A percentile compares a stretch with the other conserved stretches of the same genome.
phyloP scores from a whole-genome alignment of 2,113 vertebrate species.

The Mixornis gularis region DNA sequence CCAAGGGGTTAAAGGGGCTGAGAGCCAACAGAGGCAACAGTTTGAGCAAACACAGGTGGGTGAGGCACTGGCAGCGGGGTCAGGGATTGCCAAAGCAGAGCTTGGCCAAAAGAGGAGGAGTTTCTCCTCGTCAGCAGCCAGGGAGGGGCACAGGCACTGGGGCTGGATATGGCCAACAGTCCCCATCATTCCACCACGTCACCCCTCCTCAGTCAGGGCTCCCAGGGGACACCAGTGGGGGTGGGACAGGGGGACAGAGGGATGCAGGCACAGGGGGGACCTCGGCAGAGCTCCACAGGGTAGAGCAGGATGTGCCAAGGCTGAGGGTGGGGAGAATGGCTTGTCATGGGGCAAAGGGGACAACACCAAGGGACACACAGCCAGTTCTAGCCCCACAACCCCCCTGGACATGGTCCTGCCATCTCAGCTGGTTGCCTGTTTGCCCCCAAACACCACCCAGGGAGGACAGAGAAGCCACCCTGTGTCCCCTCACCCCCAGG shows the following conservation, averaged over 20 bases:
- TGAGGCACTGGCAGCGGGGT: not conserved
- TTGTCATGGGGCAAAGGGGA: fast-evolving
- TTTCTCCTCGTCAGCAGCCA: not conserved
- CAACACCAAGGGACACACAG: fast-evolving
- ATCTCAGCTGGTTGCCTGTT: not conserved
- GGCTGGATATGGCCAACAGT: fast-evolving
- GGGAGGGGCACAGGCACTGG: not conserved
- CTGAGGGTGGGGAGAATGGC: fast-evolving
- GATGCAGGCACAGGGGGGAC: not conserved
- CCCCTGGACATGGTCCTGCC: not conserved
- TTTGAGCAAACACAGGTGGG: not conserved
- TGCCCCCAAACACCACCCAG: not conserved
- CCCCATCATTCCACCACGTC: fast-evolving
- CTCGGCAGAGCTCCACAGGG: not conserved
- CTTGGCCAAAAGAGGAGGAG: not conserved
- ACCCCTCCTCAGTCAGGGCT: not conserved
- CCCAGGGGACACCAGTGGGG: not conserved
- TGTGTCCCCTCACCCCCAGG: not conserved
- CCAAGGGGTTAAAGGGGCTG: not conserved
- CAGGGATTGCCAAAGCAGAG: not conserved
- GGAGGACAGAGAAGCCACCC: not conserved
- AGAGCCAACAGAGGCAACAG: not conserved
- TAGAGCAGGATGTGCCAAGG: fast-evolving
- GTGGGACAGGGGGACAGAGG: not conserved
- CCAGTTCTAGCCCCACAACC: not conserved